Evolutionary conservation across 2,888 invertebrate genomes (phyloP), one percentile per base, ranked within the genome.

Genomic region (Tubiluchus corallicola): DNA sequence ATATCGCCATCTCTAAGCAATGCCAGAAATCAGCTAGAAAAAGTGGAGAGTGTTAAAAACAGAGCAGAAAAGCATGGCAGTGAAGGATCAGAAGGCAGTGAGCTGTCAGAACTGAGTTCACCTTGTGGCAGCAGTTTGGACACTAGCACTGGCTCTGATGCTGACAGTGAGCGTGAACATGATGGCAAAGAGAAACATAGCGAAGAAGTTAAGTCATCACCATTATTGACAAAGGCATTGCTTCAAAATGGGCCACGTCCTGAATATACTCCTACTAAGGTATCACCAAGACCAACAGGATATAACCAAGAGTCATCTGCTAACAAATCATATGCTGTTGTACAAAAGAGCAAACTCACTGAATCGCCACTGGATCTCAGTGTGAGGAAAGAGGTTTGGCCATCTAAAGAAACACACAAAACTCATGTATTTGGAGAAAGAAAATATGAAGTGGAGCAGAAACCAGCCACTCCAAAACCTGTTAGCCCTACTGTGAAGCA

Each of bases 381-480:
- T 29, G 29, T 29, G 29, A 29, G n/a, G 29, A 29, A 29, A n/a
- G n/a, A n/a, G n/a, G n/a, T n/a, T n/a, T n/a, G n/a, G n/a, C 29
- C 29, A n/a, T 29, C 29, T n/a, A 3, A 48, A 50, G 2, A 55
- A 55, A 21, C 58, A 3, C 51, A 56, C 20, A 60, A 57, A 49
- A 58, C 59, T 4, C 58, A 60, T 49, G 51, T 60, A 15, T 60
- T 58, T 48, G 60, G 60, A 2, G 55, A 4, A 50, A 49, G 17
- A 13, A 20, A 38, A 4, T 17, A n/a, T 40, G 67, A n/a, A 9
- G n/a, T 29, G 17, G 29, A 41, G 9, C 5, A 37, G 15, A 41
- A 37, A 37, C 9, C 9, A 9, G 5, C 41, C 17, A 9, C 38
- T 17, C 15, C 15, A 16, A 13, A 37, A 13, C 29, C 15, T 5